These are phyloP conservation scores for Sesia apiformis DNA, from an alignment of 2,888 invertebrate species.

Conservation along the genomic window DNA sequence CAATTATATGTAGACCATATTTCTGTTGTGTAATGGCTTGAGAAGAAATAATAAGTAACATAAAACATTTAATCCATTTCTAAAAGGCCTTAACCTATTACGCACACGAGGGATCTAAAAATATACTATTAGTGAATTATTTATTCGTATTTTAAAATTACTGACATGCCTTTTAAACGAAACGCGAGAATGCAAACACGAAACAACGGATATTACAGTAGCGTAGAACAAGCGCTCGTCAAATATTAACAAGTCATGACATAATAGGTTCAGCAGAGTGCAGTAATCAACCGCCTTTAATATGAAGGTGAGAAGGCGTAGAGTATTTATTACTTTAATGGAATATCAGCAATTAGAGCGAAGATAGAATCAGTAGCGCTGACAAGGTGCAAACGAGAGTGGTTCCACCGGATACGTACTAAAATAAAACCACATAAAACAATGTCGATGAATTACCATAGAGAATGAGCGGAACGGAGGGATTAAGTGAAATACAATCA, in stretches of 20 bases:
- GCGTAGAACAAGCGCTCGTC: conserved; percentile 44
- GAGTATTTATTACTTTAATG: conserved; percentile 69
- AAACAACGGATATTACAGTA: conserved; percentile 39
- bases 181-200: conserved; percentile 41
- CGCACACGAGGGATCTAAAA: no score
- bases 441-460: conserved; percentile 67
- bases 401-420: conserved; percentile 56
- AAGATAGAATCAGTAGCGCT: conserved; percentile 68
- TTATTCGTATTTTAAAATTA: background rate
- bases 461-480: conserved; percentile 65
- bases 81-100: no score
- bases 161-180: background rate
- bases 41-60: no score
- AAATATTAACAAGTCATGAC: conserved; percentile 57
- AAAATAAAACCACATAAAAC: conserved; percentile 47
- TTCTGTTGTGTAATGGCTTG: no score
- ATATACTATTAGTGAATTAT: no score
- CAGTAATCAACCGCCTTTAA: conserved; percentile 57
- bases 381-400: conserved; percentile 74
- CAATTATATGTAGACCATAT: no score
- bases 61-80: no score
- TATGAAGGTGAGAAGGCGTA: conserved; percentile 62
- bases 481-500: conserved; percentile 68
- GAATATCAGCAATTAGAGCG: conserved; percentile 70
- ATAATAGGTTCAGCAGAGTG: conserved; percentile 61